Evolutionary conservation across 2,797 vertebrate species (phyloP).

Genomic region (Setipinna tenuifilis): DNA sequence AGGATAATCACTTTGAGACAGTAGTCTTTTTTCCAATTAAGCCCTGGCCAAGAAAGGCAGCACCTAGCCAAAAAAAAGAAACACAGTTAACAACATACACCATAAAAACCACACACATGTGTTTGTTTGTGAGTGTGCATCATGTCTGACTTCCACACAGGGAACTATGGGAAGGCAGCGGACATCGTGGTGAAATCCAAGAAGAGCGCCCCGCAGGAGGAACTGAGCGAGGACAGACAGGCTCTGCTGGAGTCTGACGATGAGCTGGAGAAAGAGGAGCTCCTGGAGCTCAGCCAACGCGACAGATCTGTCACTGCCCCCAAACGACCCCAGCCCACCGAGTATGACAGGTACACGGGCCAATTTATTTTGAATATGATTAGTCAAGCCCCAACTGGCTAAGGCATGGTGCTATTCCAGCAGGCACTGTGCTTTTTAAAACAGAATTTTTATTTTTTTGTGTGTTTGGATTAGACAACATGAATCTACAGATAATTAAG

Average conservation of each 20-base stretch:
- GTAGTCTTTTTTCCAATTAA: too few relatives aligned
- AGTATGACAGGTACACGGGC: slow-evolving; percentile 78
- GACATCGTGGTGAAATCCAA: slow-evolving; percentile 67
- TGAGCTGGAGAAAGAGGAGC: slow-evolving; percentile 66
- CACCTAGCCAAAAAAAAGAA: too few relatives aligned
- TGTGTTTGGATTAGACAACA: too few relatives aligned
- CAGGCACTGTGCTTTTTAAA: too few relatives aligned
- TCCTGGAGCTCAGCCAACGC: slow-evolving; percentile 60
- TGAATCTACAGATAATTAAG: too few relatives aligned
- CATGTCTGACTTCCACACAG: slow-evolving; percentile 59
- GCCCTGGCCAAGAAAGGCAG: too few relatives aligned
- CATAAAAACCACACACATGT: background rate
- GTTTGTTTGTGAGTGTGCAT: background rate
- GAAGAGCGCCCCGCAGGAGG: slow-evolving; percentile 69
- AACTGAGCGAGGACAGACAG: slow-evolving; percentile 65
- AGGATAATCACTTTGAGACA: too few relatives aligned
- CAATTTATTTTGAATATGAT: background rate
- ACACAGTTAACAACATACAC: too few relatives aligned
- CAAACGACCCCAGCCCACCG: slow-evolving; percentile 77
- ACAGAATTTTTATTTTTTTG: too few relatives aligned
- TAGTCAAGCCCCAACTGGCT: background rate
- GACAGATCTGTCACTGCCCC: slow-evolving; percentile 76
- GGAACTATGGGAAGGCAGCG: slow-evolving; percentile 85
- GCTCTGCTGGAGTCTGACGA: slow-evolving; percentile 68
- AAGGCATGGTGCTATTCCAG: background rate